Conservation (phyloP, 2,888 invertebrate genomes). For the Nemurella pictetii region DNA sequence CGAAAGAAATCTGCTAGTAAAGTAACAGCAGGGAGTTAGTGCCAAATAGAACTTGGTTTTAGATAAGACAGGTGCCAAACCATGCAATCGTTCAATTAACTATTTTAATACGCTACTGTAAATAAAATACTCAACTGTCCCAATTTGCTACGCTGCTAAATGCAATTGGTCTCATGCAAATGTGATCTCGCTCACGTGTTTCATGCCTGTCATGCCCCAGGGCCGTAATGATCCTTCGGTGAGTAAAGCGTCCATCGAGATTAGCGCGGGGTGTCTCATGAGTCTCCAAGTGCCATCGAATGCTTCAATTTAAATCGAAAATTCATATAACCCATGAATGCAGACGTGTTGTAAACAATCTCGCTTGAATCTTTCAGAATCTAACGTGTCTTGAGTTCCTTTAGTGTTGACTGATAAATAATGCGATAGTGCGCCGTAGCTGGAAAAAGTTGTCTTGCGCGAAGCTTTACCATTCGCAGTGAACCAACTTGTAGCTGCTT, state of each 20-base stretch:
- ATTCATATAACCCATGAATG: too few relatives aligned
- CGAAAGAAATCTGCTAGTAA: neutral
- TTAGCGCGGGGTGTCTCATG: too few relatives aligned
- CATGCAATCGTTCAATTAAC: neutral
- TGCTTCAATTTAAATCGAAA: too few relatives aligned
- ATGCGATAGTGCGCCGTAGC: too few relatives aligned
- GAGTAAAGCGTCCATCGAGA: neutral
- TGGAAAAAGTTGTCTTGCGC: too few relatives aligned
- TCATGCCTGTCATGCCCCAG: conserved; percentile 8
- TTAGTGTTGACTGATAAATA: too few relatives aligned
- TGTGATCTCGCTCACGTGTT: neutral
- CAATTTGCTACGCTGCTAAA: neutral
- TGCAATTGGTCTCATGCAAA: neutral
- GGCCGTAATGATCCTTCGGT: neutral
- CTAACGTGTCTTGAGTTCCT: too few relatives aligned
- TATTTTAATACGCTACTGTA: neutral
- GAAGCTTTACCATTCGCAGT: too few relatives aligned
- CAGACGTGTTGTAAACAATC: too few relatives aligned
- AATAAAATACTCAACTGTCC: neutral
- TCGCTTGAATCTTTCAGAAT: too few relatives aligned
- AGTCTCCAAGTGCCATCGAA: too few relatives aligned
- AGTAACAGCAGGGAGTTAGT: neutral
- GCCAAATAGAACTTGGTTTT: neutral
- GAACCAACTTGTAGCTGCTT: too few relatives aligned
- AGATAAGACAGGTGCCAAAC: neutral